Base-by-base conservation (phyloP, 2,797 vertebrate species). In the Amazona ochrocephala region DNA sequence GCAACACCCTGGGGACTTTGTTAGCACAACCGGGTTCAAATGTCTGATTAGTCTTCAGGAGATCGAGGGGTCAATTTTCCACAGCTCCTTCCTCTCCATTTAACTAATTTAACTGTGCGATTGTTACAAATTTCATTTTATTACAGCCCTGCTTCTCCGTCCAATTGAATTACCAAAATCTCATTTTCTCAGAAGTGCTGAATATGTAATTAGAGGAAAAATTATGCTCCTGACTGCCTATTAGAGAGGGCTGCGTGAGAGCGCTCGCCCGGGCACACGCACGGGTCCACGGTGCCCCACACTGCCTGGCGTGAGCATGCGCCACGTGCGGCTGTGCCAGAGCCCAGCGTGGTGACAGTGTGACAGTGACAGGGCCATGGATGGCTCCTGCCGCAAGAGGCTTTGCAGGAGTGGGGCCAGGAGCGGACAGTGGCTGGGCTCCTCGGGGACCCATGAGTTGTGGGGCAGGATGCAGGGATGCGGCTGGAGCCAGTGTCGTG, bases 111-210 rank as follows among this genome's bases (percentile, higher is more conserved):
- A 98, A 98, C 98, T 96, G 97, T 89, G 27, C 97, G 81, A 98
- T 98, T 98, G 98, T 98, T 98, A 98, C 98, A 98, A 98, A 98
- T 98, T 98, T 97, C 97, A 98, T 98, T 98, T 98, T 98, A 98
- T 98, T 98, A 98, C 95, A 97, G 97, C 89, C 85, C 96, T 97
- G 98, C 97, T 98, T 98, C 98, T 98, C 98, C 97, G 98, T 98
- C 98, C 97, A 98, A 98, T 98, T 98, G 97, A 99, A 98, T 99
- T 98, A 99, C 98, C 98, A 98, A 98, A 98, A 99, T 98, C 98
- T 98, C 94, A 98, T 99, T 99, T 98, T 98, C 98, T 98, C 98
- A 98, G 98, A 99, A 99, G 98, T 98, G 98, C 98, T 98, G 98
- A 98, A 98, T 98, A 98, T 97, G 98, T 99, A 98, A 99, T 98